A percentile compares a stretch with the other conserved stretches of the same genome.
These are phyloP conservation scores for Parascotia fuliginaria DNA, from an alignment of 2,888 invertebrate species.

Conservation along the genomic window DNA sequence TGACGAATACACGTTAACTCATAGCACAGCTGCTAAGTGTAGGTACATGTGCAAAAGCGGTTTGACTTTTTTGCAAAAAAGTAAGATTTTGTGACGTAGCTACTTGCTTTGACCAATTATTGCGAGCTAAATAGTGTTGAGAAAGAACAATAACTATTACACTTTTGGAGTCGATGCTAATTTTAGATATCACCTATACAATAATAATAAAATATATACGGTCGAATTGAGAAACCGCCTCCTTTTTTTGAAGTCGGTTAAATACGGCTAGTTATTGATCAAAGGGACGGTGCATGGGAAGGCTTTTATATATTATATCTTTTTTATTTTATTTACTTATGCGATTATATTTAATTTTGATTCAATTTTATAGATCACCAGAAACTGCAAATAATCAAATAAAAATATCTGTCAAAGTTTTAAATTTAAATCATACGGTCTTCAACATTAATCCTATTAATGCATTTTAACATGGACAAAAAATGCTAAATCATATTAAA, in stretches of 20 bases:
- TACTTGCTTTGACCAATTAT: conserved; percentile 5
- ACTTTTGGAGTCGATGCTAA: no score
- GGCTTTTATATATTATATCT: no score
- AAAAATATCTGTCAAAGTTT: conserved; percentile 21
- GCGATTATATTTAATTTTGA: no score
- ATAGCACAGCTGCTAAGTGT: no score
- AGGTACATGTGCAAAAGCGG: conserved; percentile 15
- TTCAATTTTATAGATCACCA: not conserved
- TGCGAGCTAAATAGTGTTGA: not conserved
- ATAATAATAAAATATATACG: no score
- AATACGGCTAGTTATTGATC: no score
- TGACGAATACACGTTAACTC: no score
- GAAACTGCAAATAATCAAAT: conserved; percentile 3
- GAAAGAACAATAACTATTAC: not conserved
- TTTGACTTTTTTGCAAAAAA: conserved; percentile 12
- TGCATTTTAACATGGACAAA: conserved; percentile 23
- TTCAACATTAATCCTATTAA: conserved; percentile 34
- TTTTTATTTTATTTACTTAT: no score
- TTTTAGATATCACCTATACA: not conserved
- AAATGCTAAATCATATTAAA: conserved; percentile 24
- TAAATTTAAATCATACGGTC: conserved; percentile 15
- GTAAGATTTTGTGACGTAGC: conserved; percentile 7
- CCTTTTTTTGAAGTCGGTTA: no score
- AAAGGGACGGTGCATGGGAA: no score
- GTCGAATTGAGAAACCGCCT: no score